Conservation (phyloP, 2,113 vertebrate genomes). For the Scolopax mira region DNA sequence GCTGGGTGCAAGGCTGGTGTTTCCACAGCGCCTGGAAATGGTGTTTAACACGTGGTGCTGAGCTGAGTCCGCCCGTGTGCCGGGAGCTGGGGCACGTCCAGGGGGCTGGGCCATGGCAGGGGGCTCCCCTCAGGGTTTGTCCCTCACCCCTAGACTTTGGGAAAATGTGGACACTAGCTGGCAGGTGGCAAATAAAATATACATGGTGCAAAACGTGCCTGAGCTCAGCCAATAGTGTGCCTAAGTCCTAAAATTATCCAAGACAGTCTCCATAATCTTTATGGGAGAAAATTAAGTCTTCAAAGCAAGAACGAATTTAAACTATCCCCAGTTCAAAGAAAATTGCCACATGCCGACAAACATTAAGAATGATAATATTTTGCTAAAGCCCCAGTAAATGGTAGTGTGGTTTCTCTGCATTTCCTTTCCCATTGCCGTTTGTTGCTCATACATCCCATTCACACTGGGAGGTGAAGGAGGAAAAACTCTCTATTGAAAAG, state of each 20-base stretch:
- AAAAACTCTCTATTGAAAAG: conserved; percentile 1
- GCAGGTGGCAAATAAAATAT: conserved; percentile 43
- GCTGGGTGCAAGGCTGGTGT: background rate
- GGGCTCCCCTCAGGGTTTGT: background rate
- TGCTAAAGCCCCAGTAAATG: conserved; percentile 64
- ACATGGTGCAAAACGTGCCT: background rate
- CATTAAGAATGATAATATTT: conserved; percentile 71
- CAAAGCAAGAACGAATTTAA: conserved; percentile 63
- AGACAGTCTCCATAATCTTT: conserved; percentile 58
- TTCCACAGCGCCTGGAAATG: background rate
- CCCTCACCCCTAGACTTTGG: background rate
- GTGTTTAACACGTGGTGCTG: background rate
- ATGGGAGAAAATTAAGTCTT: conserved; percentile 67
- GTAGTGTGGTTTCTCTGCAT: conserved; percentile 66
- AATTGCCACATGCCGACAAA: conserved; percentile 67
- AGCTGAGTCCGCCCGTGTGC: rapidly evolving
- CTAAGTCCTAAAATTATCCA: conserved; percentile 54
- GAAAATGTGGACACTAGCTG: background rate
- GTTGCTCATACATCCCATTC: conserved; percentile 33
- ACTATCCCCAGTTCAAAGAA: conserved; percentile 64
- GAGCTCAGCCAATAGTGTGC: conserved; percentile 43
- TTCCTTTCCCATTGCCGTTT: conserved; percentile 66
- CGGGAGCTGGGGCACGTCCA: background rate
- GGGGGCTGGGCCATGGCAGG: background rate
- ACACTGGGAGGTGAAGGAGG: conserved; percentile 5